A percentile compares a stretch with the other conserved stretches of the same genome.
Evolutionary conservation across 2,888 invertebrate genomes (phyloP).

Genomic region (Tanytarsus gracilentus): DNA sequence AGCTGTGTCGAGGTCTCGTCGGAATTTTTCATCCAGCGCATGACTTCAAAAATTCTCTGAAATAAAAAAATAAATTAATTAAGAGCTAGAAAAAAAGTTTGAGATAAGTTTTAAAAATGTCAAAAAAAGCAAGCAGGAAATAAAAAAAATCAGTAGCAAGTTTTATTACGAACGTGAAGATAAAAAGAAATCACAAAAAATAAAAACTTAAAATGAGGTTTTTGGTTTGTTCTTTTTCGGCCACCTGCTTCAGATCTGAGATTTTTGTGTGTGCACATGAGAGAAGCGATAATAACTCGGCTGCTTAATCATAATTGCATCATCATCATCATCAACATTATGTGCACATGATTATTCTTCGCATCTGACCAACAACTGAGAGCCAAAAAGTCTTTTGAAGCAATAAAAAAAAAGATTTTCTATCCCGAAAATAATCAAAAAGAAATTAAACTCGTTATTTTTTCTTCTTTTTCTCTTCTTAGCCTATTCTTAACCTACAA

Average conservation of each 20-base stretch:
- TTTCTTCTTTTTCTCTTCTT: neutral
- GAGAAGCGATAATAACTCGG: neutral
- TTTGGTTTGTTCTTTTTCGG: too few species aligned
- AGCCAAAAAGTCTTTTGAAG: neutral
- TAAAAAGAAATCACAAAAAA: too few species aligned
- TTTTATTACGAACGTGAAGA: too few species aligned
- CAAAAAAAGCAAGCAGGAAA: neutral
- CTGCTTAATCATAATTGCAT: conserved; percentile 1
- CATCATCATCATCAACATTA: neutral
- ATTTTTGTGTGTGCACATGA: too few species aligned
- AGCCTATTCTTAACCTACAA: neutral
- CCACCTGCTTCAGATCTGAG: too few species aligned
- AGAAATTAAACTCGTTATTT: neutral
- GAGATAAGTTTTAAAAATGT: neutral
- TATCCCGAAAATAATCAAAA: neutral
- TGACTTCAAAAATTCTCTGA: too few species aligned
- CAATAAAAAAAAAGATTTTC: neutral
- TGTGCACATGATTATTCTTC: neutral
- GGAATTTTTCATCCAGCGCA: too few species aligned
- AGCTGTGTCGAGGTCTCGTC: too few species aligned
- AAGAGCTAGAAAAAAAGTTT: neutral
- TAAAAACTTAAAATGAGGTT: too few species aligned
- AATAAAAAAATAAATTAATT: too few species aligned
- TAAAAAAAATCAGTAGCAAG: too few species aligned
- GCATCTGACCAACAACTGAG: neutral